Conservation (phyloP, 2,888 invertebrate species). For the Thymelicus sylvestris region DNA sequence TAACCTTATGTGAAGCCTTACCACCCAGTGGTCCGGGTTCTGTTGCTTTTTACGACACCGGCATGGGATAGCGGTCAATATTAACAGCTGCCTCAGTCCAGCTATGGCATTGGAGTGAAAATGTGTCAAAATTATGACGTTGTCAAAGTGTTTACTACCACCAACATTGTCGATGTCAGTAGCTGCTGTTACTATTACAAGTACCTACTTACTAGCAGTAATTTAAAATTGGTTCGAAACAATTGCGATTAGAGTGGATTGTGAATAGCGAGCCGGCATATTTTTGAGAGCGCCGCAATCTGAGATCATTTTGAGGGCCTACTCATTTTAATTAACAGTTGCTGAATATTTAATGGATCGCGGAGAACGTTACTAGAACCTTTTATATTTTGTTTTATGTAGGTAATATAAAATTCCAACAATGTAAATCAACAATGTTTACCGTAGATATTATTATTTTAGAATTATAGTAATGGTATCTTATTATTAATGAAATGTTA, state of each 20-base stretch:
- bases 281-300: constrained; percentile 46
- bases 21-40: too few relatives aligned
- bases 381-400: constrained; percentile 11
- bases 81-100: too few relatives aligned
- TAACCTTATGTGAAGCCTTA: too few relatives aligned
- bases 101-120: too few relatives aligned
- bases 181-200: constrained; percentile 57
- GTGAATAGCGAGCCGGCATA: constrained; percentile 46
- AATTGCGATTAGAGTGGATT: constrained; percentile 66
- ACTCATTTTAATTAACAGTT: constrained; percentile 33
- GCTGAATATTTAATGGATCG: constrained; percentile 25
- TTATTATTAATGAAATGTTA: too few relatives aligned
- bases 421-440: constrained; percentile 6
- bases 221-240: constrained; percentile 75
- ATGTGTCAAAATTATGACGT: constrained; percentile 49
- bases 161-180: constrained; percentile 68
- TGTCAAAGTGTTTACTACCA: constrained; percentile 76
- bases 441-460: too few relatives aligned
- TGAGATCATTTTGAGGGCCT: constrained; percentile 26
- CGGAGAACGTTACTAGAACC: constrained; percentile 12
- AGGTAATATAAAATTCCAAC: constrained; percentile 8
- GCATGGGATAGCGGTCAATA: too few relatives aligned
- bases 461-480: too few relatives aligned
- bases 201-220: constrained; percentile 58
- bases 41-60: too few relatives aligned